These are phyloP conservation scores for Centroberyx gerrardi DNA, from an alignment of 2,797 vertebrate species.

Conservation along the genomic window DNA sequence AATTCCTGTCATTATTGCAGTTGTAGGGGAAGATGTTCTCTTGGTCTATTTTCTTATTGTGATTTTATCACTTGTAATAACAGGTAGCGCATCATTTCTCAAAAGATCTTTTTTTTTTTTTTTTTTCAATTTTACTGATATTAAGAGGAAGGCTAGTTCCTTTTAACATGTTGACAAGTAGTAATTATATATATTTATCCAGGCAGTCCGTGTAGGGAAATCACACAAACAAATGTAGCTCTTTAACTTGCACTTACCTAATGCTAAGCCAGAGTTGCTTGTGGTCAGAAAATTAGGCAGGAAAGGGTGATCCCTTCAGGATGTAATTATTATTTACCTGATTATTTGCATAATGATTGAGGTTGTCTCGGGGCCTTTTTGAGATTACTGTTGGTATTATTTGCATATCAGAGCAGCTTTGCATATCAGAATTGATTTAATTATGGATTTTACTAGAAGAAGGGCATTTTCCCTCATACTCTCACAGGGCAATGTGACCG, in stretches of 20 bases:
- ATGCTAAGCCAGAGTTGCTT: slow-evolving; percentile 2
- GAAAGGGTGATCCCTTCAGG: slow-evolving; percentile 1
- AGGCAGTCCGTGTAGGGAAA: background rate
- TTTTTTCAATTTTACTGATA: background rate
- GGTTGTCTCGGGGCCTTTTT: slow-evolving; percentile 21
- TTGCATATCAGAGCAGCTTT: slow-evolving; percentile 23
- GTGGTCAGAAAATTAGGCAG: slow-evolving; percentile 2
- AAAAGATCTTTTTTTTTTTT: background rate
- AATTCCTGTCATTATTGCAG: background rate
- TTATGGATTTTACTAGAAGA: slow-evolving; percentile 41
- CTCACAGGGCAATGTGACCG: slow-evolving; percentile 26
- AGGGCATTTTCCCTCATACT: slow-evolving; percentile 19
- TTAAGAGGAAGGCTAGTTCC: background rate
- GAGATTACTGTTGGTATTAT: slow-evolving; percentile 28
- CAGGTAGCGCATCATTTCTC: background rate
- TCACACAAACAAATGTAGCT: slow-evolving; percentile 8
- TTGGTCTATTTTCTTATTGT: background rate
- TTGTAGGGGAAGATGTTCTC: background rate
- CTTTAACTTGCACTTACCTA: slow-evolving; percentile 10
- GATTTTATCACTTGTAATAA: background rate
- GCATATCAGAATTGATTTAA: slow-evolving; percentile 42
- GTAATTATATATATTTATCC: background rate
- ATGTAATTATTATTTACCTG: slow-evolving; percentile 31
- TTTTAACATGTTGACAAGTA: background rate
- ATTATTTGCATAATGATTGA: slow-evolving; percentile 30